Evolutionary conservation across 2,888 invertebrate genomes (phyloP), one percentile per base, ranked within the genome.

Genomic region (Pollenia amentaria): DNA sequence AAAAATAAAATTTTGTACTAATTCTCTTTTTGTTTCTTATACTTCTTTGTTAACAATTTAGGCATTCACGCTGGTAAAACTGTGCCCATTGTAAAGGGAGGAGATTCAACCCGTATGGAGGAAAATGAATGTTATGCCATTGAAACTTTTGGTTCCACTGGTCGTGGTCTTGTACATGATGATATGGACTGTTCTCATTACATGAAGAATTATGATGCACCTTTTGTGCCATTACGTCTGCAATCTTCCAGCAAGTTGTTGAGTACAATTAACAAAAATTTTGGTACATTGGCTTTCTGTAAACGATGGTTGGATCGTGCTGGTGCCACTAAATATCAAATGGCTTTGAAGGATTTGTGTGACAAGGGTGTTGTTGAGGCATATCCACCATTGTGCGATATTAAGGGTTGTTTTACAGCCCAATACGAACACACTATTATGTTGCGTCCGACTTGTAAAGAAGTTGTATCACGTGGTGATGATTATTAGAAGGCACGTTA

Each of bases 131-230:
- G 99, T 93, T 99, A 99, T 94, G 99, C 99, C 0, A 99, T 99
- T 90, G 99, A 99, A 94, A 99, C 99, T 0, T 99, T 99, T 93
- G 99, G 99, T 57, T 99, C 99, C 9, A 99, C 99, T 1, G 99
- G 99, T 2, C 95, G 96, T 75, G 98, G 97, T 0, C 94, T 97
- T 85, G 99, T 99, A 2, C 99, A 99, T 92, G 99, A 99, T 92
- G 99, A 99, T 92, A 98, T 99, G 97, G 99, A 99, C 92, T 98
- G 98, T 90, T 99, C 99, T 16, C 99, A 99, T 94, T 99, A 99
- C 93, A 99, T 99, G 99, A 99, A 99, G 94, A 98, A 99, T 93
- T 99, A 97, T 92, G 99, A 99, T 91, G 96, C 96, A 89, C 95
- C 96, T 88, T 98, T 97, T 93, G 97, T 99, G 80, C 99, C 99